These are phyloP conservation scores for Ametastegia equiseti DNA, from an alignment of 2,888 invertebrate species.

Conservation along the genomic window DNA sequence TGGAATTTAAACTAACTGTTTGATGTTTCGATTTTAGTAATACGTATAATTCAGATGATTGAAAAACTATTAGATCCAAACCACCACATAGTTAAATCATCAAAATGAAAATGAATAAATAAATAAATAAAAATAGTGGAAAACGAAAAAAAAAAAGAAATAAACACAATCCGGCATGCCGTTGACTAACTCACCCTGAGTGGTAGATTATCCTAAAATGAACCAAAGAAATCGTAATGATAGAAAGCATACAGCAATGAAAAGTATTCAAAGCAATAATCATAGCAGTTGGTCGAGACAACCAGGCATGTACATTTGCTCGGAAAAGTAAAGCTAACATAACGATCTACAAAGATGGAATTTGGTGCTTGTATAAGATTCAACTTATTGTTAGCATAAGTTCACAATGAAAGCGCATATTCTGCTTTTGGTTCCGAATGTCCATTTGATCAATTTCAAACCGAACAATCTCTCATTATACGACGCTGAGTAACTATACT, in stretches of 20 bases:
- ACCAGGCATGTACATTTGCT: neutral
- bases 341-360: neutral
- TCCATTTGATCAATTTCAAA: neutral
- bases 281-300: neutral
- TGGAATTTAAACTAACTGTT: neutral
- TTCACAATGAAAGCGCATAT: neutral
- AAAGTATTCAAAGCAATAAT: neutral
- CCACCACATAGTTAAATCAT: conserved; percentile 60
- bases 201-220: conserved; percentile 44
- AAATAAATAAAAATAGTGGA: conserved; percentile 50
- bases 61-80: conserved; percentile 50
- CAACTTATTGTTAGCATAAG: too few relatives aligned
- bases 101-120: conserved; percentile 62
- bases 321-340: neutral
- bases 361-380: too few relatives aligned
- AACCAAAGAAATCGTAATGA: conserved; percentile 41
- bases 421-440: neutral
- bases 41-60: conserved; percentile 7
- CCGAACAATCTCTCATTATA: too few relatives aligned
- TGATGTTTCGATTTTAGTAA: conserved; percentile 10
- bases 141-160: conserved; percentile 45
- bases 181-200: conserved; percentile 41
- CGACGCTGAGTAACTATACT: neutral
- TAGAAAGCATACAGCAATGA: conserved; percentile 5
- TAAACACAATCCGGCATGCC: conserved; percentile 46